Evolutionary conservation across 1,140 invertebrate species (phyloP).

Genomic region (Tribolium madens): DNA sequence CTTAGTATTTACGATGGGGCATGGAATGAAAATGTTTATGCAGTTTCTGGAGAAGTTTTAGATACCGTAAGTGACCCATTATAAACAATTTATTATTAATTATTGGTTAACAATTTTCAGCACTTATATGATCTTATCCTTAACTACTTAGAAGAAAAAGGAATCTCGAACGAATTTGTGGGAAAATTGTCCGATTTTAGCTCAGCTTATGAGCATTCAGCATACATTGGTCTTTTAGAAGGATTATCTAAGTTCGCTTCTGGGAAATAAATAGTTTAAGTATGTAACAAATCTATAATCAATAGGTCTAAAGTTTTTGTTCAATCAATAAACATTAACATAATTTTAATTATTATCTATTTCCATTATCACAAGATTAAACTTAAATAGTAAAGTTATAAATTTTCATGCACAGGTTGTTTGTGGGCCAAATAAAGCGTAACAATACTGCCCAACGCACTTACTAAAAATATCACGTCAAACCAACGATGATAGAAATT

Average conservation of each 20-base stretch:
- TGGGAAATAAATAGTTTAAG: conserved; percentile 68
- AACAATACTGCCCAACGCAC: conserved; percentile 94
- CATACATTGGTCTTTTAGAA: conserved; percentile 88
- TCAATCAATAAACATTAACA: conserved; percentile 32
- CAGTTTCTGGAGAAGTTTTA: conserved; percentile 89
- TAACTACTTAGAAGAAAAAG: conserved; percentile 94
- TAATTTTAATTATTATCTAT: background rate
- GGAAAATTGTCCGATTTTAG: conserved; percentile 88
- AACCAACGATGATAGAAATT: conserved; percentile 99
- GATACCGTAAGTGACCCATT: conserved; percentile 79
- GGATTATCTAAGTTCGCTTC: conserved; percentile 86
- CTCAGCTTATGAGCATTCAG: conserved; percentile 89
- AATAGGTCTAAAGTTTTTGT: conserved; percentile 6
- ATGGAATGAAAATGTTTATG: conserved; percentile 85
- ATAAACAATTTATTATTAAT: background rate
- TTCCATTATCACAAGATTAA: conserved; percentile 16
- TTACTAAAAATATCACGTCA: conserved; percentile 99
- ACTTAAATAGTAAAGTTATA: conserved; percentile 28
- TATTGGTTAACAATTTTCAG: conserved; percentile 70
- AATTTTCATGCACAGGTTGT: conserved; percentile 73
- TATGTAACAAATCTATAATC: conserved; percentile 7
- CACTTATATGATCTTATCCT: conserved; percentile 94
- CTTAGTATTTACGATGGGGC: conserved; percentile 86
- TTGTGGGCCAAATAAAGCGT: conserved; percentile 96
- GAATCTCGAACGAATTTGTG: conserved; percentile 91